Percentiles rank a stretch among this genome's conserved stretches.
These are phyloP conservation scores for Chlorops oryzae DNA, from an alignment of 1,140 invertebrate species.

Conservation along the genomic window DNA sequence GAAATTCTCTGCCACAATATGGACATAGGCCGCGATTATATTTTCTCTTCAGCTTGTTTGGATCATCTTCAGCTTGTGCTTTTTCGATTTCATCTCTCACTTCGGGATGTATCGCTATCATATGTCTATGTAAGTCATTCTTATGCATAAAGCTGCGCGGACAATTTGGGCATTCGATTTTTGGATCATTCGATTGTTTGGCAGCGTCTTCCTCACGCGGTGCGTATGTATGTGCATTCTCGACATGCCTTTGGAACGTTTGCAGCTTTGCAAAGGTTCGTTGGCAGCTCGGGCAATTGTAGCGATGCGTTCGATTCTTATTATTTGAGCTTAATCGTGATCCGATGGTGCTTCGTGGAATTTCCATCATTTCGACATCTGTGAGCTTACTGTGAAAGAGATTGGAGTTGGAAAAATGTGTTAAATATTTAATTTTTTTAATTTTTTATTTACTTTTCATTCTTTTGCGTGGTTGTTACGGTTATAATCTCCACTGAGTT, in stretches of 20 bases:
- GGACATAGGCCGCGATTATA: constrained; percentile 46
- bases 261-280: constrained; percentile 29
- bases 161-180: constrained; percentile 50
- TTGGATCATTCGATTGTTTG: constrained; percentile 42
- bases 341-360: neutral
- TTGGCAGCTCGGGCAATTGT: constrained; percentile 27
- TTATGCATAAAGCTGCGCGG: constrained; percentile 51
- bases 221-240: constrained; percentile 18
- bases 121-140: constrained; percentile 42
- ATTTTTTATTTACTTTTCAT: neutral
- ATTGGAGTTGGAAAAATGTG: neutral
- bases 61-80: neutral
- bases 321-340: constrained; percentile 23
- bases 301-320: constrained; percentile 15
- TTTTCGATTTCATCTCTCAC: neutral
- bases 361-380: neutral
- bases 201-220: constrained; percentile 15
- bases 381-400: neutral
- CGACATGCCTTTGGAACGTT: constrained; percentile 23
- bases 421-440: neutral
- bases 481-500: neutral
- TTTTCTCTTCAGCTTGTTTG: constrained; percentile 17
- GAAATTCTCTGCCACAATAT: constrained; percentile 53
- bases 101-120: constrained; percentile 28
- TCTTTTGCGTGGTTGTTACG: neutral